A percentile compares a stretch with the other conserved stretches of the same genome.
phyloP scores from a whole-genome alignment of 2,888 invertebrate genomes.

The Anarsia innoxiella region DNA sequence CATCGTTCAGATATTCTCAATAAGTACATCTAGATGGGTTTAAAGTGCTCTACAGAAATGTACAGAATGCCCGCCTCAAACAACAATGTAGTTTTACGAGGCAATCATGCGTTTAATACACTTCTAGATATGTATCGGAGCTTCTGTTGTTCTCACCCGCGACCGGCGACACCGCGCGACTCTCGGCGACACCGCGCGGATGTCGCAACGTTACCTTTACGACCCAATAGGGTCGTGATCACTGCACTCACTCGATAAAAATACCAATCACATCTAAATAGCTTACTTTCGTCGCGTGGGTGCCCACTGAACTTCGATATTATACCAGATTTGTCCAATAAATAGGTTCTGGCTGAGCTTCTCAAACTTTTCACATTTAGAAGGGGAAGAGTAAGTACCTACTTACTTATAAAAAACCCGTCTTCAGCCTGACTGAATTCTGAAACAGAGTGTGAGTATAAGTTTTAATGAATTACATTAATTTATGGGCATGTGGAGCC shows the following conservation, averaged over 20 bases:
- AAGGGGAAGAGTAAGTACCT: too few relatives aligned
- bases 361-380: slow-evolving; percentile 8
- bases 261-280: slow-evolving; percentile 20
- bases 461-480: too few relatives aligned
- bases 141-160: slow-evolving; percentile 11
- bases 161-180: too few relatives aligned
- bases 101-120: background rate
- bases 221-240: background rate
- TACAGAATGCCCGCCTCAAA: background rate
- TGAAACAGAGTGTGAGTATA: too few relatives aligned
- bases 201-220: slow-evolving; percentile 4
- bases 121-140: slow-evolving; percentile 4
- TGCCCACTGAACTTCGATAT: slow-evolving; percentile 18
- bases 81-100: slow-evolving; percentile 4
- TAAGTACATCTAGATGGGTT: too few relatives aligned
- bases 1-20: too few relatives aligned
- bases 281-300: slow-evolving; percentile 23
- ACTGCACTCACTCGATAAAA: slow-evolving; percentile 16
- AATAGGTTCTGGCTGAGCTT: slow-evolving; percentile 13
- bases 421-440: too few relatives aligned
- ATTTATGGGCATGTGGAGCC: too few relatives aligned
- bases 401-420: too few relatives aligned
- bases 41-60: too few relatives aligned
- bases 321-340: slow-evolving; percentile 24
- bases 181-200: background rate